A percentile compares a stretch with the other conserved stretches of the same genome.
Conservation (phyloP, 1,140 invertebrate species). For the Oryzaephilus surinamensis region DNA sequence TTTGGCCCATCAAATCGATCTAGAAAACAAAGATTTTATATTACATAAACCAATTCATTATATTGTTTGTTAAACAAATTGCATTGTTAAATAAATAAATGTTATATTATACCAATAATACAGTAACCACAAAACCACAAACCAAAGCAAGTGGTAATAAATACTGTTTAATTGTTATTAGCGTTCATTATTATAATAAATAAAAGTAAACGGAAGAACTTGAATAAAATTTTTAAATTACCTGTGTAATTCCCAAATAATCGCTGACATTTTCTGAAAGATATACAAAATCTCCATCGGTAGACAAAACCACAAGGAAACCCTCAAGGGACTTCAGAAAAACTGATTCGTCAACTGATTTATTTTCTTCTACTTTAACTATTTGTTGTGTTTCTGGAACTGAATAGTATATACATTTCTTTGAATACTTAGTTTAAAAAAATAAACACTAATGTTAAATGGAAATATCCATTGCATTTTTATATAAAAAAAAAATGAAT, state of each 20-base stretch:
- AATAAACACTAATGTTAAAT: too few species aligned
- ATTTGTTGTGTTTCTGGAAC: slow-evolving; percentile 29
- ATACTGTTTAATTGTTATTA: too few species aligned
- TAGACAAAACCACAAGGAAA: slow-evolving; percentile 73
- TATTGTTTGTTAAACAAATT: too few species aligned
- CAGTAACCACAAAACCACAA: too few species aligned
- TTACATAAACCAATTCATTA: not conserved
- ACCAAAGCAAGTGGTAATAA: too few species aligned
- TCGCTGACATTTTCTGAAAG: slow-evolving; percentile 83
- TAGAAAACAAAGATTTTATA: slow-evolving; percentile 38
- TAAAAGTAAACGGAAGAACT: not conserved
- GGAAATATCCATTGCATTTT: too few species aligned
- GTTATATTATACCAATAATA: too few species aligned
- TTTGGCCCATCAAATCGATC: slow-evolving; percentile 91
- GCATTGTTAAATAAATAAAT: too few species aligned
- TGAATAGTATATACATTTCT: slow-evolving; percentile 14
- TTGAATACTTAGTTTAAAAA: too few species aligned
- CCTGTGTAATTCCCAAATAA: slow-evolving; percentile 83
- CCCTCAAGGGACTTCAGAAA: slow-evolving; percentile 77
- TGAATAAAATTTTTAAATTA: slow-evolving; percentile 35
- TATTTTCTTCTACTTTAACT: not conserved
- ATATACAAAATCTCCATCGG: slow-evolving; percentile 83
- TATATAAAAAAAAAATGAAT: not conserved
- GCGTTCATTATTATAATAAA: not conserved
- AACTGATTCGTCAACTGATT: slow-evolving; percentile 42